phyloP scores from a whole-genome alignment of 2,797 vertebrate species.

The Neosilurus mollespiculum region DNA sequence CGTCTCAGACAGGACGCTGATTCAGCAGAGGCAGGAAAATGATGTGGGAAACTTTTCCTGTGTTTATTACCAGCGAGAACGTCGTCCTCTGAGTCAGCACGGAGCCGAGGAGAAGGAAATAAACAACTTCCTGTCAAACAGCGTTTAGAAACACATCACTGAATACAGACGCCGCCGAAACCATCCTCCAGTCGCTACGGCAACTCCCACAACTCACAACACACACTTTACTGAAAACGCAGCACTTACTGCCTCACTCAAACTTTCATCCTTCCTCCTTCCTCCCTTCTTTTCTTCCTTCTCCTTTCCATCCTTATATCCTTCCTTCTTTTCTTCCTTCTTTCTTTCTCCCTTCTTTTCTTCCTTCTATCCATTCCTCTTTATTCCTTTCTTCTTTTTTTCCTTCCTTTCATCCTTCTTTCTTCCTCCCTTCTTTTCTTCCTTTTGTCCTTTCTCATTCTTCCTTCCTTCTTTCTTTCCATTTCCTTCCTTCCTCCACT shows the following conservation, averaged over 20 bases:
- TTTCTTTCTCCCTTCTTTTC: no score
- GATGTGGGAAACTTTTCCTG: neutral
- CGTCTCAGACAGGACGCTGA: neutral
- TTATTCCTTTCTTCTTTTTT: no score
- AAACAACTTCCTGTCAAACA: neutral
- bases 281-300: neutral
- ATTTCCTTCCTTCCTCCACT: neutral
- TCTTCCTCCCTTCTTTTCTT: no score
- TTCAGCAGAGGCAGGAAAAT: neutral
- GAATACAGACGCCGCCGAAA: neutral
- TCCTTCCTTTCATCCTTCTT: neutral
- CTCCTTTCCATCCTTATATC: neutral
- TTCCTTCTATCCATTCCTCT: no score
- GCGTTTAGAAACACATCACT: neutral
- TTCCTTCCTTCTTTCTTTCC: neutral
- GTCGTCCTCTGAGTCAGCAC: neutral
- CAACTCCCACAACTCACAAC: no score
- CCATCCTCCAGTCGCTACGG: no score
- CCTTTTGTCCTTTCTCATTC: no score
- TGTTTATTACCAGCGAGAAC: neutral
- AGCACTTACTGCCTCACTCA: neutral
- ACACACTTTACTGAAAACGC: neutral
- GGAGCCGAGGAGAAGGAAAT: neutral
- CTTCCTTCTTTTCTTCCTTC: no score
- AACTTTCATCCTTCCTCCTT: no score